phyloP scores from a whole-genome alignment of 2,113 vertebrate genomes.

The Eidolon helvum region DNA sequence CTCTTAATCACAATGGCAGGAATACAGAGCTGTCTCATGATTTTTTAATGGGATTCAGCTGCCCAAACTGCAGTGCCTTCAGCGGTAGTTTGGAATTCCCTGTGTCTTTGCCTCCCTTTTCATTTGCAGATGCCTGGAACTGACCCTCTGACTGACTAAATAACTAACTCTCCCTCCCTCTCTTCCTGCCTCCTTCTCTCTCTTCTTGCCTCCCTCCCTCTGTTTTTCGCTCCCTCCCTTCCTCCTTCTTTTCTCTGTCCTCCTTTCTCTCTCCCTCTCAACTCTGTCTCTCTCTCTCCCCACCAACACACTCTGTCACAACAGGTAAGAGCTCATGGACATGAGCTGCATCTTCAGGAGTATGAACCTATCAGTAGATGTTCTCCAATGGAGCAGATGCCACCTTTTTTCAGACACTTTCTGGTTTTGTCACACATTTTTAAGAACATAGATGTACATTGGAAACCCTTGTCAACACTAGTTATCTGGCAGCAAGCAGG shows the following conservation, averaged over 20 bases:
- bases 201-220: not conserved
- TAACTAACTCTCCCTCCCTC: not conserved
- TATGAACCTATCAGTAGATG: not conserved
- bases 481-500: not conserved
- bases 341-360: not conserved
- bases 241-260: not conserved
- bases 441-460: not conserved
- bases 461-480: not conserved
- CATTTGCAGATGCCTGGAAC: conserved; percentile 14
- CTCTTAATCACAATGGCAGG: conserved; percentile 30
- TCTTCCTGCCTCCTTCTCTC: no score
- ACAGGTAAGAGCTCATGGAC: not conserved
- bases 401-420: not conserved
- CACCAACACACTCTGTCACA: not conserved
- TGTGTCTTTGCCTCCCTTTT: conserved; percentile 3
- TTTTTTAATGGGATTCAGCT: conserved; percentile 65
- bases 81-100: not conserved
- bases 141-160: not conserved
- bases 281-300: no score
- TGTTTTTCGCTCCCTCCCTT: not conserved
- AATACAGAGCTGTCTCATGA: conserved; percentile 50
- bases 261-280: not conserved
- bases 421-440: not conserved
- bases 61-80: conserved; percentile 18
- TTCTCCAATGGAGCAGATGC: not conserved